These are phyloP conservation scores for Drosophila incognita DNA, from an alignment of 2,888 invertebrate species.

Conservation along the genomic window DNA sequence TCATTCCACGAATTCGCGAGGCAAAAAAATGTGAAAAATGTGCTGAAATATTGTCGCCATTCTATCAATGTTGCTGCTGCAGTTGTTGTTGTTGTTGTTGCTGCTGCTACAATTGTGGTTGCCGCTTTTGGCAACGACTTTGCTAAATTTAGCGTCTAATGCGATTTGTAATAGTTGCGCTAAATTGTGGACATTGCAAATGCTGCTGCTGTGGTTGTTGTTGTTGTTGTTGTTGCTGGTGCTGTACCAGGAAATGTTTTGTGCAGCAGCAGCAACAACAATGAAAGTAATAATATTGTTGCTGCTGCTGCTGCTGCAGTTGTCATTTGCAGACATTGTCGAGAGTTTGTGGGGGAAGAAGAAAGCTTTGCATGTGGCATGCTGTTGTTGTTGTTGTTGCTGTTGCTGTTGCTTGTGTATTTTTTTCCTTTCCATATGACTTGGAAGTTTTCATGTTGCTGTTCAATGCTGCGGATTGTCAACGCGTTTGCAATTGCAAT, in stretches of 20 bases:
- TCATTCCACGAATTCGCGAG: slow-evolving; percentile 31
- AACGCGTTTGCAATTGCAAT: slow-evolving; percentile 52
- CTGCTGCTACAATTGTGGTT: slow-evolving; percentile 4
- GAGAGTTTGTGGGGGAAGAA: slow-evolving; percentile 10
- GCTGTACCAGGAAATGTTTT: slow-evolving; percentile 72
- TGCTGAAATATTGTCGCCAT: slow-evolving; percentile 45
- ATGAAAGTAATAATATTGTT: slow-evolving; percentile 66
- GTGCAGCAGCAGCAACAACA: slow-evolving; percentile 36
- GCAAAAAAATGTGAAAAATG: slow-evolving; percentile 9
- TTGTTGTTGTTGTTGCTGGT: slow-evolving; percentile 14
- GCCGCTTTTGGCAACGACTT: slow-evolving; percentile 39
- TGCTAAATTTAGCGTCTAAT: slow-evolving; percentile 77
- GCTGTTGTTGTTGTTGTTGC: slow-evolving; percentile 33
- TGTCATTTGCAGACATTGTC: slow-evolving; percentile 47
- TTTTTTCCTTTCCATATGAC: slow-evolving; percentile 52
- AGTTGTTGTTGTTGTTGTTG: slow-evolving; percentile 14
- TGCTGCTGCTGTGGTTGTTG: slow-evolving; percentile 21
- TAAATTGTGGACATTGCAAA: slow-evolving; percentile 65
- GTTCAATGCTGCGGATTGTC: slow-evolving; percentile 57
- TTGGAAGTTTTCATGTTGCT: slow-evolving; percentile 59
- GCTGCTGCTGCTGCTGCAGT: slow-evolving; percentile 36
- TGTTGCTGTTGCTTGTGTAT: slow-evolving; percentile 14
- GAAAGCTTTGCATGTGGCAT: slow-evolving; percentile 57
- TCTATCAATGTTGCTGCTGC: slow-evolving; percentile 28
- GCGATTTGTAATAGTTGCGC: slow-evolving; percentile 76